Evolutionary conservation across 2,888 invertebrate species (phyloP), one percentile per base, ranked within the genome.

Genomic region (Parnassius apollo): DNA sequence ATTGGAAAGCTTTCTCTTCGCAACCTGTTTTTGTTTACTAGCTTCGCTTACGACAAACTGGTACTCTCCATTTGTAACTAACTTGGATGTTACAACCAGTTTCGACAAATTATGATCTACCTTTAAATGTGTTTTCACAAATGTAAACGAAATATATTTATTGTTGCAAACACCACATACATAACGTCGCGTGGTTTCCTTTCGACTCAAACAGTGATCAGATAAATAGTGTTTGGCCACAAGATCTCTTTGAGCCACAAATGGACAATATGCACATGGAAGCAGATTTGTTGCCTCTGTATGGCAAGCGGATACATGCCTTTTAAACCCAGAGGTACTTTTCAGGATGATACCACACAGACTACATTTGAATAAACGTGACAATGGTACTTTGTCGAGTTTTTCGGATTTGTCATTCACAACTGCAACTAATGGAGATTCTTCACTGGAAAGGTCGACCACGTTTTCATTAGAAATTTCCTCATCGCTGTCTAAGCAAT

Each of bases 401-500:
- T 42, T 42, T 9, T 46, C 18, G 0, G 53, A 46, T 11, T 35
- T 42, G 42, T 11, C 22, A 3, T 25, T 18, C 18, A 42, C 45
- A 13, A 51, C 49, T 13, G 12, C 54, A 1, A 42, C 53, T 8
- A 42, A 18, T 49, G 61, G 63, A 10, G 55, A 58, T 12, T 50
- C 61, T 0, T 85, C 81, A 12, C 75, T 77, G 0, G 83, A 80
- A 2, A 81, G 66, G 53, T 81, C 78, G 11, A 83, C 76, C 44
- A 80, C 67, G 35, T 69, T 65, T 18, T 65, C 68, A 12, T 62
- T 68, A 0, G 69, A 42, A 42, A 71, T 76, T 2, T 90, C 91
- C 1, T 91, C 91, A 42, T 92, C 91, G 60, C 90, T 91, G 58
- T 91, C 91, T 46, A 90, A 68, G 53, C 84, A 85, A 42, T 74